Evolutionary conservation across 2,113 vertebrate genomes (phyloP), one percentile per base, ranked within the genome.

Genomic region (Takifugu flavidus): DNA sequence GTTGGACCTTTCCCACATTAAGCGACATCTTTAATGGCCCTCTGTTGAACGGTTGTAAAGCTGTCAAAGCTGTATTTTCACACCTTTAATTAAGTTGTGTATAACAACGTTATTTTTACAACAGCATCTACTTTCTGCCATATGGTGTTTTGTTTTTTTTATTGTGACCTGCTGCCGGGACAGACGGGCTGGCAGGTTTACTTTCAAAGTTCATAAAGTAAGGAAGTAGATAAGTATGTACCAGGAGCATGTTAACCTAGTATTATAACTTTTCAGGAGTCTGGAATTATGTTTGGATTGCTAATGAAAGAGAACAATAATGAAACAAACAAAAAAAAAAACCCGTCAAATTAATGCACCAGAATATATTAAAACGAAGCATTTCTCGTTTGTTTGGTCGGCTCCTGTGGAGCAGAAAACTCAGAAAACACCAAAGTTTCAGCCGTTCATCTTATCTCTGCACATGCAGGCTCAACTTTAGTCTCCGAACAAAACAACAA

Each of bases 401-500:
- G 15, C n/a, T 47, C 15, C 45, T 47, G 3, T 46, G 15, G 45
- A 46, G 13, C 15, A 39, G 25, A 52, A 52, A 49, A 20, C 46
- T 20, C 15, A 4, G 5, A 13, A 52, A 39, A 49, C 10, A 34
- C 47, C 59, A 45, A 10, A 15, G 31, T 25, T 55, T 59, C 13
- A 58, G 14, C 42, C 44, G 53, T 58, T 67, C 53, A 78, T 78
- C 50, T 74, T 74, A 75, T 78, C 70, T 42, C 56, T 69, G 39
- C 56, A 13, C 29, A 13, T 59, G 62, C 71, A 78, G 70, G 62
- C 69, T 65, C 13, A 67, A 56, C 63, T 69, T 74, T 53, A 39
- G 65, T 47, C 13, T 47, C 13, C 15, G 13, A n/a, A n/a, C 45
- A n/a, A 73, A 44, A 46, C 71, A 34, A 62, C 13, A 67, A 65